Evolutionary conservation across 1,140 invertebrate species (phyloP), one percentile per base, ranked within the genome.

Genomic region (Pseudomyrmex flavicornis): DNA sequence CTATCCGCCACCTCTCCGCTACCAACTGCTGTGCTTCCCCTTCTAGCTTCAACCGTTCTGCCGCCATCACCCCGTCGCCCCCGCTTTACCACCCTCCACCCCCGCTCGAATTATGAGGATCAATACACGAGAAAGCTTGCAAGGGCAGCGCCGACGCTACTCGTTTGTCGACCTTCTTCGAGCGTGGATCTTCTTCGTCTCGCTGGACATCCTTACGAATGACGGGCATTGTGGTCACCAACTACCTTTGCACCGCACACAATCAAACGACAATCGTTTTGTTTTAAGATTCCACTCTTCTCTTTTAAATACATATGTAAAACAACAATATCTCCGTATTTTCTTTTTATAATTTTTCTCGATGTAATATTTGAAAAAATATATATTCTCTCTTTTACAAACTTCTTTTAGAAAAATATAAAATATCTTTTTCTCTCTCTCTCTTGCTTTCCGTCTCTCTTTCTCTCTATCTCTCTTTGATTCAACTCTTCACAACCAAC

Each of bases 21-120:
- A 79, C 80, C 76, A 88, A 89, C 85, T 88, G 83, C 86, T 68
- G 35, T 35, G 79, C 72, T 85, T 80, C 76, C 76, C 76, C 76
- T 80, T 80, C 76, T 80, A 80, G 44, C 44, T 44, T 54, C 66
- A 54, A 80, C 76, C 66, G 54, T 88, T 88, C 91, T 89, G 82
- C 84, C 88, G 56, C 89, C 72, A 77, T 62, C 83, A 54, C 65
- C 69, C 73, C 82, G 66, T 83, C 84, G 85, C 73, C 85, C 85
- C 77, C 84, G 68, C 35, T 35, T 35, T 35, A 5, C 76, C 72
- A 88, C 79, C 88, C 89, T 85, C 85, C 88, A 87, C 84, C 74
- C 87, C 80, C 88, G 90, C 85, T 91, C 90, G 90, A 94, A 94
- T 94, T 94, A 94, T 94, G 93, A 94, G 93, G 93, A 94, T 94